Evolutionary conservation across 2,888 invertebrate species (phyloP).

Genomic region (Leptopilina syphax): DNA sequence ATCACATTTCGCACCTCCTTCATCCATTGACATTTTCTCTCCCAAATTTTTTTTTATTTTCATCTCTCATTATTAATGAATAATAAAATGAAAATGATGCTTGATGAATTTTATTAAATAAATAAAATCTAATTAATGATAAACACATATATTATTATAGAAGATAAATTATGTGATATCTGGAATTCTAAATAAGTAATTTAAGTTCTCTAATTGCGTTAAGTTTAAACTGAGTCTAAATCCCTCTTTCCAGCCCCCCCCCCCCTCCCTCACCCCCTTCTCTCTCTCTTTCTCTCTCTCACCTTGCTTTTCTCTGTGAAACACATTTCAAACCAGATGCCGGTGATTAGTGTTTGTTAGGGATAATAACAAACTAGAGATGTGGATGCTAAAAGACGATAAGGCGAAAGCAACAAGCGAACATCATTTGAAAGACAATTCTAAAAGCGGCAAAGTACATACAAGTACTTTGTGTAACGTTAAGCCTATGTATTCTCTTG

Average conservation of each 20-base stretch:
- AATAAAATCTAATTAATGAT: not conserved
- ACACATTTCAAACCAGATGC: not conserved
- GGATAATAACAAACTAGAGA: constrained; percentile 27
- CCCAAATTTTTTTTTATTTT: no score
- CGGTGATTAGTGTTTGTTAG: constrained; percentile 30
- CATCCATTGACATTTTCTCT: no score
- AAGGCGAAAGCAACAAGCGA: constrained; percentile 25
- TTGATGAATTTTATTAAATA: no score
- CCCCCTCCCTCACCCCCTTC: not conserved
- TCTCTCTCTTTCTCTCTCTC: no score
- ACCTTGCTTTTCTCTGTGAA: not conserved
- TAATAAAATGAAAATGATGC: no score
- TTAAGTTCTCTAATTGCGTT: constrained; percentile 33
- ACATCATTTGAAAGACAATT: constrained; percentile 39
- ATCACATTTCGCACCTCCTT: no score
- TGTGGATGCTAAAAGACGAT: constrained; percentile 24
- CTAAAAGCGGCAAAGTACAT: constrained; percentile 34
- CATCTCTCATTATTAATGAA: no score
- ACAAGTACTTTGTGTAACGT: constrained; percentile 26
- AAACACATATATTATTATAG: not conserved
- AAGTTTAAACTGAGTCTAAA: not conserved
- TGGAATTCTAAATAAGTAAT: constrained; percentile 9
- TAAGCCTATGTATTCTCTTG: constrained; percentile 29
- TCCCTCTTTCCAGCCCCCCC: no score
- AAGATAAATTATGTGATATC: not conserved